These are phyloP conservation scores for Agriopis marginaria DNA, from an alignment of 2,888 invertebrate species.

Conservation along the genomic window DNA sequence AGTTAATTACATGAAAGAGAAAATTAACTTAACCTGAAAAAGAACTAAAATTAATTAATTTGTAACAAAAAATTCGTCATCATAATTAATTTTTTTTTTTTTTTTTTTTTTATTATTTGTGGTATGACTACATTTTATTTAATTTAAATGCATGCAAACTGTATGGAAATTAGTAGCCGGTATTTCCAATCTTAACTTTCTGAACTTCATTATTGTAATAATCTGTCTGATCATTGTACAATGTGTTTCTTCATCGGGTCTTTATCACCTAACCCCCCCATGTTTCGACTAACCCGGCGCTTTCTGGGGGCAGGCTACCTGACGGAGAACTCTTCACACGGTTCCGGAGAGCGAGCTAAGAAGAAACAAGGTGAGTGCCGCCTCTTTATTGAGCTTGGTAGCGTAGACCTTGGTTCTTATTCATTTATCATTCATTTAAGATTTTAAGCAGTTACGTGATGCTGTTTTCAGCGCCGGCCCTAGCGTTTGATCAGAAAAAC, in stretches of 20 bases:
- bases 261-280: constrained; percentile 36
- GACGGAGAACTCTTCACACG: constrained; percentile 79
- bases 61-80: too few species aligned
- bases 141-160: too few species aligned
- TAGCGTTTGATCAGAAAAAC: too few species aligned
- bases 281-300: constrained; percentile 77
- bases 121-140: too few species aligned
- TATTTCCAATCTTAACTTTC: neutral
- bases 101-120: too few species aligned
- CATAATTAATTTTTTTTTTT: too few species aligned
- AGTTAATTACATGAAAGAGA: too few species aligned
- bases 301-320: constrained; percentile 83
- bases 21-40: too few species aligned
- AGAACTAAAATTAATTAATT: too few species aligned
- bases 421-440: neutral
- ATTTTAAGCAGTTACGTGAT: neutral
- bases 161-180: neutral
- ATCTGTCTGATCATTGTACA: neutral
- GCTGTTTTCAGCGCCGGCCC: too few species aligned
- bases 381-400: constrained; percentile 10
- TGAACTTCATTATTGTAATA: too few species aligned
- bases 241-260: neutral
- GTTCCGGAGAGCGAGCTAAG: constrained; percentile 63
- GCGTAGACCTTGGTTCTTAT: neutral
- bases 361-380: constrained; percentile 68